Evolutionary conservation across 2,797 vertebrate species (phyloP).

Genomic region (Sebastes minor): DNA sequence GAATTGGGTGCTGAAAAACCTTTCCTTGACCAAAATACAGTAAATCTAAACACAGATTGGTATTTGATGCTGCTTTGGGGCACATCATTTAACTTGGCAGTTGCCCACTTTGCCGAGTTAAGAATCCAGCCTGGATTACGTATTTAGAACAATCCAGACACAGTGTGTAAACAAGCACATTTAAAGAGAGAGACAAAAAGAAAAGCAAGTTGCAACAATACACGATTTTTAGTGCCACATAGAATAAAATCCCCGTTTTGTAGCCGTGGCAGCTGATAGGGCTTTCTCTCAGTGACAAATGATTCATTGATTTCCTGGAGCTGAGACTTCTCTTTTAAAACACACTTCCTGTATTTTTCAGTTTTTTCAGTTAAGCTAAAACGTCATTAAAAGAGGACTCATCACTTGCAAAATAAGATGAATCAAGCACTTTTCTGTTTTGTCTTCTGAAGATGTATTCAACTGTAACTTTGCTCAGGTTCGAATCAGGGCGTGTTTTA

Average conservation of each 20-base stretch:
- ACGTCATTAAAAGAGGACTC: neutral
- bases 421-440: neutral
- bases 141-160: neutral
- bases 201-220: too few relatives aligned
- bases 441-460: neutral
- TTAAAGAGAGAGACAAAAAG: neutral
- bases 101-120: neutral
- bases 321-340: neutral
- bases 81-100: neutral
- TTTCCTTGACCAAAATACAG: neutral
- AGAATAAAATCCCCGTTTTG: neutral
- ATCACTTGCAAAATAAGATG: neutral
- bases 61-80: neutral
- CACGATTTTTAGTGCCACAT: neutral
- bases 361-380: neutral
- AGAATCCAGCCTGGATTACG: neutral
- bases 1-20: too few relatives aligned
- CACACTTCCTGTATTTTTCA: neutral
- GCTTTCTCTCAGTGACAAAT: neutral
- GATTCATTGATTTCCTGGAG: neutral
- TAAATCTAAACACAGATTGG: neutral
- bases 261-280: neutral
- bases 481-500: constrained; percentile 26
- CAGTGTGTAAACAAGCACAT: neutral
- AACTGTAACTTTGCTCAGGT: constrained; percentile 57